Percentiles rank a stretch among this genome's conserved stretches.
phyloP scores from a whole-genome alignment of 2,113 vertebrate species.

The Felis catus region F.catus_Fca126_mat1.0 CM031420.1:129292001-129292500 shows the following conservation, averaged over 20 bases:
- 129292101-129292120: background rate
- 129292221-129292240: conserved; percentile 7
- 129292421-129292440: background rate
- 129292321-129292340: background rate
- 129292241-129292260: background rate
- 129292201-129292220: conserved; percentile 42
- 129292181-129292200: background rate
- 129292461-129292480: background rate
- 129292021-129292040: conserved; percentile 23
- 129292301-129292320: too few species aligned
- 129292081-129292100: background rate
- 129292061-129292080: background rate
- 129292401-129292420: background rate
- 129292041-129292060: background rate
- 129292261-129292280: background rate
- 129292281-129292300: background rate
- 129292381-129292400: background rate
- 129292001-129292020: conserved; percentile 9
- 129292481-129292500: background rate
- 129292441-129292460: background rate
- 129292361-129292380: background rate
- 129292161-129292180: background rate
- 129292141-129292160: background rate
- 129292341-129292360: background rate
- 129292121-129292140: conserved; percentile 24